phyloP scores from a whole-genome alignment of 2,888 invertebrate genomes.

The Tethea ocularis region DNA sequence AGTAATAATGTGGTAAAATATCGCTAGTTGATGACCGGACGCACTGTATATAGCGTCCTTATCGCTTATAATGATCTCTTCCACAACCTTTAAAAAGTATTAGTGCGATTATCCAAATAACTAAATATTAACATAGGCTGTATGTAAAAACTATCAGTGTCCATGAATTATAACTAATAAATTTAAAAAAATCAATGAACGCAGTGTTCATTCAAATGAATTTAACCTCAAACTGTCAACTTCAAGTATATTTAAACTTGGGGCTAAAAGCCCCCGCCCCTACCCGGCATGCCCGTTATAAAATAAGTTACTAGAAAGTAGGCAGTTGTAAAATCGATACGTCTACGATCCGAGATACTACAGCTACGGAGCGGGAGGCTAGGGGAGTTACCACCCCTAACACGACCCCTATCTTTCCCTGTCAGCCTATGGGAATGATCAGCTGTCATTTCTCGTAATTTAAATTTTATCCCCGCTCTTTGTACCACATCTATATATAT shows the following conservation, averaged over 20 bases:
- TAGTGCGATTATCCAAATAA: too few species aligned
- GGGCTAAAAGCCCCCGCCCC: not conserved
- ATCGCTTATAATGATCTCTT: too few species aligned
- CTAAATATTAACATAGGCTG: not conserved
- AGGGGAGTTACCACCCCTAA: not conserved
- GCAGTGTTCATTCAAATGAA: too few species aligned
- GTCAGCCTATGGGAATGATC: slow-evolving; percentile 37
- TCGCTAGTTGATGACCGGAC: too few species aligned
- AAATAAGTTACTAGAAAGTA: not conserved
- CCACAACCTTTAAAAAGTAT: too few species aligned
- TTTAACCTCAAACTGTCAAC: not conserved
- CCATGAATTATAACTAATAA: too few species aligned
- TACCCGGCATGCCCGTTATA: not conserved
- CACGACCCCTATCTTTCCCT: slow-evolving; percentile 6
- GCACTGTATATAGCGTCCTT: too few species aligned
- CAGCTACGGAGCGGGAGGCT: not conserved
- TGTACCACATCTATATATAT: not conserved
- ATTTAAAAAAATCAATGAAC: too few species aligned
- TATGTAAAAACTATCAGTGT: too few species aligned
- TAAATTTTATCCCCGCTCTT: slow-evolving; percentile 32
- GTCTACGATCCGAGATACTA: slow-evolving; percentile 4
- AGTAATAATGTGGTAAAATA: too few species aligned
- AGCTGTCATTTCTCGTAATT: slow-evolving; percentile 47
- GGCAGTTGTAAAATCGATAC: slow-evolving; percentile 1
- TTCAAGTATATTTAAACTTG: not conserved